phyloP scores from a whole-genome alignment of 2,113 vertebrate species.

The Centropus bengalensis region DNA sequence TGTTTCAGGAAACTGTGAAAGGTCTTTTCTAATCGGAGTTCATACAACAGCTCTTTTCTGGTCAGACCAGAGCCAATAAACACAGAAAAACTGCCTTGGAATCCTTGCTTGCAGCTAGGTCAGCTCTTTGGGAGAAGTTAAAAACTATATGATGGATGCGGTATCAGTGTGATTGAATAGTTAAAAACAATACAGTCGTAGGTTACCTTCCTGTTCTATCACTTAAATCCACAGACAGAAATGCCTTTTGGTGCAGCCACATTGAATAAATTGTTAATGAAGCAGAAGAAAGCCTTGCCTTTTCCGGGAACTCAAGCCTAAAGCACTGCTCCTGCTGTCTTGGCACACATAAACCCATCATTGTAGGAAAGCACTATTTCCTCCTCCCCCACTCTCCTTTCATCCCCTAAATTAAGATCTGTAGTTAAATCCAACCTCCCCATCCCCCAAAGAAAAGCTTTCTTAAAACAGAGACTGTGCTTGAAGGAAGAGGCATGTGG shows the following conservation, averaged over 20 bases:
- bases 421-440: neutral
- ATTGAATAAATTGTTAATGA: slow-evolving; percentile 13
- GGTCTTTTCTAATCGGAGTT: neutral
- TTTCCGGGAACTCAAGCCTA: neutral
- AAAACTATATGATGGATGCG: neutral
- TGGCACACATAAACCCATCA: slow-evolving; percentile 37
- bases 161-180: neutral
- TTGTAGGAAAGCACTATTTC: slow-evolving; percentile 17
- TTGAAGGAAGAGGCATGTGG: slow-evolving; percentile 22
- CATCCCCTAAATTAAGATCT: slow-evolving; percentile 50
- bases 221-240: neutral
- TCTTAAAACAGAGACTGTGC: slow-evolving; percentile 12
- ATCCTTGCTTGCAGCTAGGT: neutral
- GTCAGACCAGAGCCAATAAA: neutral
- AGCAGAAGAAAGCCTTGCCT: slow-evolving; percentile 24
- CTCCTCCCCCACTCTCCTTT: slow-evolving; percentile 41
- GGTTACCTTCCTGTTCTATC: slow-evolving; percentile 3
- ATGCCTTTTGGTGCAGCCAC: slow-evolving; percentile 18
- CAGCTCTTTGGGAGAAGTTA: neutral
- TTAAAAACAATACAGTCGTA: neutral
- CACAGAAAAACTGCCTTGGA: neutral
- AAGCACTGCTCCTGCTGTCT: slow-evolving; percentile 14
- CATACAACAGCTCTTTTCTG: neutral
- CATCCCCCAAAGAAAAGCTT: neutral
- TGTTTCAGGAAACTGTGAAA: slow-evolving; percentile 1